These are phyloP conservation scores for Silurus aristotelis DNA, from an alignment of 2,797 vertebrate species.

Conservation along the genomic window DNA sequence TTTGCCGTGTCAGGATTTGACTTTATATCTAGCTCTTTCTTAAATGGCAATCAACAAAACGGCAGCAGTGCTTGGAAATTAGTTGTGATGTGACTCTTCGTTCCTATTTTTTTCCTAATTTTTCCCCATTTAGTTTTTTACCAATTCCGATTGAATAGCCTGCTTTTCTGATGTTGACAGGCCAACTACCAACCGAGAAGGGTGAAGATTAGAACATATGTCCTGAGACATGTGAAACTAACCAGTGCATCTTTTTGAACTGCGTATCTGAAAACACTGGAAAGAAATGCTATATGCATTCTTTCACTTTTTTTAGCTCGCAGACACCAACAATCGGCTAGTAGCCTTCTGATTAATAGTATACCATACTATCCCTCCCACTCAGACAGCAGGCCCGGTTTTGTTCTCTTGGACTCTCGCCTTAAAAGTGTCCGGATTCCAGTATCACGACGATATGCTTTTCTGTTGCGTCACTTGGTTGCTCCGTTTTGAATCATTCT, in stretches of 20 bases:
- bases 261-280: background rate
- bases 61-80: background rate
- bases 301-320: background rate
- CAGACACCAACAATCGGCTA: background rate
- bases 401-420: no score
- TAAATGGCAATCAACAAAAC: background rate
- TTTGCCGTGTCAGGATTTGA: background rate
- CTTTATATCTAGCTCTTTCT: background rate
- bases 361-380: background rate
- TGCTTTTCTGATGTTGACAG: background rate
- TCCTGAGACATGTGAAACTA: constrained; percentile 1
- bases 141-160: background rate
- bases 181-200: background rate
- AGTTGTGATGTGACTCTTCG: background rate
- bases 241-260: background rate
- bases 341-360: background rate
- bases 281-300: background rate
- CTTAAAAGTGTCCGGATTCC: background rate
- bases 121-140: background rate
- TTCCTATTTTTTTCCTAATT: background rate
- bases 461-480: background rate
- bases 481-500: background rate
- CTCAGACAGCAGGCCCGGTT: background rate
- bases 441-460: background rate
- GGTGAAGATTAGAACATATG: constrained; percentile 1